Evolutionary conservation across 2,888 invertebrate genomes (phyloP), one percentile per base, ranked within the genome.

Genomic region (Aphodius sticticus): DNA sequence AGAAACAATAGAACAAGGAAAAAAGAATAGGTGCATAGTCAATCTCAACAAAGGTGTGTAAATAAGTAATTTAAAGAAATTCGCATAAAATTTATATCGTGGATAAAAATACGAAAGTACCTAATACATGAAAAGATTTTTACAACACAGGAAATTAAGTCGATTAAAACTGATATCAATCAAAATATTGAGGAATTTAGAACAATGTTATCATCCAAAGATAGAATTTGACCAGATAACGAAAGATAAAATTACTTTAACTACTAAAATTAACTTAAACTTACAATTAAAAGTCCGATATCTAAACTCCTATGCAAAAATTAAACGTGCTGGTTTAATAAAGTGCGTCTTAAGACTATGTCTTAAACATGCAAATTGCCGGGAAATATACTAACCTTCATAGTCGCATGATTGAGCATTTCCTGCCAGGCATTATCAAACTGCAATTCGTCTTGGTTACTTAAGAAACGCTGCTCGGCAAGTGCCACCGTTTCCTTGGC

Each of bases 351-450:
- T 26, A 26, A 26, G 26, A 26, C 26, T 75, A 75, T 4, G 15
- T 26, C 76, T 26, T 75, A 75, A 75, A 36, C 35, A 26, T 15
- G 16, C 26, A 36, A 75, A 75, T 36, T 16, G 35, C 9, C 9
- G 37, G 15, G 15, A 81, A 75, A 69, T 72, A 70, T n/a, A 69
- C 83, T 87, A 86, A 96, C 96, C 93, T 97, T 96, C 87, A 96
- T 95, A 81, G 97, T 97, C 82, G 97, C 97, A 91, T 97, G 97
- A 90, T 98, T 98, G 82, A 98, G 92, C 93, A 97, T 97, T 90
- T 98, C 98, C 90, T 98, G 98, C 98, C 98, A 98, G 84, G 97
- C 97, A 90, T 95, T 96, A 90, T 98, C 97, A 89, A 98, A 97
- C 88, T 96, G 96, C 93, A 95, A 94, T 88, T 95, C 95, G 85